Evolutionary conservation across 1,140 invertebrate species (phyloP), one percentile per base, ranked within the genome.

Genomic region (Trichonephila clavipes): DNA sequence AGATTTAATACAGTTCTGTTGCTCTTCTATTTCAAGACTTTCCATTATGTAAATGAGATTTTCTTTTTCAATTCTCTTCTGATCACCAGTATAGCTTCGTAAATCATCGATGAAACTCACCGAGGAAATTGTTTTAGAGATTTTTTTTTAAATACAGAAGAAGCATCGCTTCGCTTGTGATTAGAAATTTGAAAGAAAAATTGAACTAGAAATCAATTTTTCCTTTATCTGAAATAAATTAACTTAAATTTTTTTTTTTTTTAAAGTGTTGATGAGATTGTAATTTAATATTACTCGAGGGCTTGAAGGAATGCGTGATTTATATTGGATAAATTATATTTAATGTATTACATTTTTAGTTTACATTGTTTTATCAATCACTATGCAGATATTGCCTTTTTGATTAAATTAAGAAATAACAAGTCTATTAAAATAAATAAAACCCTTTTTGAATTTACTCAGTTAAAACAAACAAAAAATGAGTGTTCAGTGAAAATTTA

Each of bases 11-110:
- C 72, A 77, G 28, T 34, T 77, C 72, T 77, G 34, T 40, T 77
- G 34, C 34, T 77, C 34, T 77, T 40, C 28, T 77, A 34, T 1
- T 77, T 19, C 5, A 28, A 77, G 16, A 77, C 5, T 18, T 77
- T 77, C 72, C 72, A 77, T 77, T 77, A 77, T 77, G 72, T 28
- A 77, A 77, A 77, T 40, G 7, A 16, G 28, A 77, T 77, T 77
- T 40, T 40, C 34, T 40, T 77, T 77, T 77, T 19, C 28, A 1
- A 34, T 16, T 77, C 34, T 77, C 28, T 21, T 77, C 18, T 19
- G 16, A 18, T 40, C 3, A 77, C 28, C 24, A 18, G 28, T 34
- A 34, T 77, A 16, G 34, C 28, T 77, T 77, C 18, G 72, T 77
- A 40, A 77, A 77, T 19, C 28, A 40, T 34, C 1, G 16, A 77